Evolutionary conservation across 2,113 vertebrate genomes (phyloP).

Genomic region (Chlorodrepanis virens): DNA sequence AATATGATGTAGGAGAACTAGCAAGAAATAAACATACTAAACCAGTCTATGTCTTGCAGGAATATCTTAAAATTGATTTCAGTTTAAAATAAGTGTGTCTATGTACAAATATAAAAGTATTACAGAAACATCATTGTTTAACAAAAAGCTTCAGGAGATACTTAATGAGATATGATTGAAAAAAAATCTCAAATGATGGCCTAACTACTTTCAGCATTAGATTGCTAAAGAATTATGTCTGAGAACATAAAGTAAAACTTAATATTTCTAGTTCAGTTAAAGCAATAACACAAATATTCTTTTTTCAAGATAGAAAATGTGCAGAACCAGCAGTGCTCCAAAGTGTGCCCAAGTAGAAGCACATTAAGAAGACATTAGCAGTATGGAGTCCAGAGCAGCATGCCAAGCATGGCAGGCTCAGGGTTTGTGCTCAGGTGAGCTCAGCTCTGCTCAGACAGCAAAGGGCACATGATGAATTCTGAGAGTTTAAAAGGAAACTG

Average conservation of each 20-base stretch:
- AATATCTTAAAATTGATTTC: background rate
- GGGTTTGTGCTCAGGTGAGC: background rate
- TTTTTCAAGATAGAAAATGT: background rate
- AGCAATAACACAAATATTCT: background rate
- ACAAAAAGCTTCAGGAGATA: background rate
- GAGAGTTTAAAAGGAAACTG: background rate
- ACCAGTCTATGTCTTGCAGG: background rate
- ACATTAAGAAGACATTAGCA: conserved; percentile 16
- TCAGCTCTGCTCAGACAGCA: background rate
- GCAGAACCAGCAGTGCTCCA: background rate
- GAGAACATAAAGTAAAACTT: background rate
- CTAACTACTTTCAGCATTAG: background rate
- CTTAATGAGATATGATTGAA: background rate
- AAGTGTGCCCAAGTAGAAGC: conserved; percentile 22
- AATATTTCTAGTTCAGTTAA: background rate
- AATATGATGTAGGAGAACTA: background rate
- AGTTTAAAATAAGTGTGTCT: background rate
- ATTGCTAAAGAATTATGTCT: background rate
- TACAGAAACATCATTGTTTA: background rate
- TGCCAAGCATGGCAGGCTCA: background rate
- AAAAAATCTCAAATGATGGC: background rate
- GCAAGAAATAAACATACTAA: background rate
- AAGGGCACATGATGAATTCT: background rate
- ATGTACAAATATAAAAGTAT: background rate
- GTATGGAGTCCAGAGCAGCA: background rate